Base-by-base conservation (phyloP, 2,113 vertebrate species). In the Sphaerodactylus townsendi region DNA sequence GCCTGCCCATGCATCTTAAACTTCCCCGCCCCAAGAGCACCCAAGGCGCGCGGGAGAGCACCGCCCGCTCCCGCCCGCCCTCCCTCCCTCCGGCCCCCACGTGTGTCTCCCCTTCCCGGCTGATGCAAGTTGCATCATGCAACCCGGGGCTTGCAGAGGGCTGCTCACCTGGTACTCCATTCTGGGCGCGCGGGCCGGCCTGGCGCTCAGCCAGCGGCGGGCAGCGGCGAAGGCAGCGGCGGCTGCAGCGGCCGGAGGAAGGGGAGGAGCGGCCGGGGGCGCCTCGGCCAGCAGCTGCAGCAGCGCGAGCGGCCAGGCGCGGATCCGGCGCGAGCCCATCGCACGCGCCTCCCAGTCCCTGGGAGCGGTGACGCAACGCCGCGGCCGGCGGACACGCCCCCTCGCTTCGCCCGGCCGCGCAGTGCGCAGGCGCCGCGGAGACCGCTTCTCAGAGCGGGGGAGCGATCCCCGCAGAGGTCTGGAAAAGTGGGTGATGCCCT, bases 141-240 rank as follows among this genome's bases (percentile, higher is more conserved):
- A 19, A 10, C n/a, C 19, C 48, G 21, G 6, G 64, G 11, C 2
- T 19, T 4, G 17, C 82, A 2, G 15, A n/a, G 2, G 19, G 46
- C 33, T 35, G 4, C 59, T n/a, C 91, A 99, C 98, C 97, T 98
- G 98, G 79, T 99, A 98, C 82, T 98, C 98, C 97, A 97, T 98
- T 66, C 94, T 93, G 1, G 96, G 96, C 28, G 94, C 93, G 23
- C 82, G 95, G 50, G 96, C 97, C 2, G 96, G 92, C 85, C 95
- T 56, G 65, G 74, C 75, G 74, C 80, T 87, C 39, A 69, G 2
- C 23, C 64, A 5, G 0, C 25, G 68, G 33, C 15, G 14, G 15
- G 69, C 1, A 35, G 0, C 75, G 19, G 44, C n/a, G n/a, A n/a
- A n/a, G n/a, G n/a, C 44, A 35, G 37, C 2, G 6, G 69, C 35